phyloP scores from a whole-genome alignment of 2,113 vertebrate genomes.

The Oxygymnocypris stewartii region DNA sequence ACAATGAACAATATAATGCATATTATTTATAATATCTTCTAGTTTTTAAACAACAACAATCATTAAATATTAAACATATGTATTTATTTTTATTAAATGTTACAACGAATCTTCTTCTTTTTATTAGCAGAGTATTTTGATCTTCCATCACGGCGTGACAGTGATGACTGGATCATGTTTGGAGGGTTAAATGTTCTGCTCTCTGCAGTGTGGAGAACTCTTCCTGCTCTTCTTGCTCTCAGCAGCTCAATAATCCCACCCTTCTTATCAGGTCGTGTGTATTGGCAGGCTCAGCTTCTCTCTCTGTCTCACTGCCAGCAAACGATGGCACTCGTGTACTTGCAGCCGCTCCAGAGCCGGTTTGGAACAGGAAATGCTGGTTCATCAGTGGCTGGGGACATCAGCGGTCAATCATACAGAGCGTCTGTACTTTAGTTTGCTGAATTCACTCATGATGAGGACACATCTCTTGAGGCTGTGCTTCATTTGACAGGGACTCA shows the following conservation, averaged over 20 bases:
- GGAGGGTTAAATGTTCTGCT: conserved; percentile 27
- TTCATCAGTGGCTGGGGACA: conserved; percentile 71
- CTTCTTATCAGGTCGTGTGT: conserved; percentile 30
- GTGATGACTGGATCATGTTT: not conserved
- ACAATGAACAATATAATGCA: not conserved
- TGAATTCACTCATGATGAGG: not conserved
- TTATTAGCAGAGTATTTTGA: not conserved
- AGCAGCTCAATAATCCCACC: conserved; percentile 25
- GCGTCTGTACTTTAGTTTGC: not conserved
- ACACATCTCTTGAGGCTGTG: not conserved
- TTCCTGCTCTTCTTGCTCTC: not conserved
- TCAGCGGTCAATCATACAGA: conserved; percentile 16
- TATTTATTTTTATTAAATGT: not conserved
- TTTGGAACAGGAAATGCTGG: conserved; percentile 73
- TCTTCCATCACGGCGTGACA: not conserved
- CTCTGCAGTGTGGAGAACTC: not conserved
- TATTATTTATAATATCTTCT: too few species aligned
- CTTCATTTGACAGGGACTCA: not conserved
- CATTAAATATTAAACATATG: not conserved
- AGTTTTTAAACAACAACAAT: not conserved
- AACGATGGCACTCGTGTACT: not conserved
- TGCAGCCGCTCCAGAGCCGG: conserved; percentile 10
- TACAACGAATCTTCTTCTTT: not conserved
- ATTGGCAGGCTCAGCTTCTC: conserved; percentile 14
- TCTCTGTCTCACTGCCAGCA: conserved; percentile 38